Conservation (phyloP, 2,797 vertebrate genomes). For the Molossus molossus region DNA sequence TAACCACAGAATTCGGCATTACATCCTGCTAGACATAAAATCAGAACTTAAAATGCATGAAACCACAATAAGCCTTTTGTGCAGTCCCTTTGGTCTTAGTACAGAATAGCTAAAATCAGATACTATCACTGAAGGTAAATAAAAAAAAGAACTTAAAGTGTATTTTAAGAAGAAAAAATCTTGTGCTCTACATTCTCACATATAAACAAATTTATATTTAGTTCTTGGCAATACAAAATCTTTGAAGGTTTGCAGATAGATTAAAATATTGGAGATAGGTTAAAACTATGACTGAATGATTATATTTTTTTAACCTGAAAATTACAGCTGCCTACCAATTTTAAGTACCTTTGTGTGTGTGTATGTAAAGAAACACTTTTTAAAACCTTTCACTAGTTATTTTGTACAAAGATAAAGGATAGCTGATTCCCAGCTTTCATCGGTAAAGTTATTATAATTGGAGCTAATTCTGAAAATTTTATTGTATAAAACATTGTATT, state of each 20-base stretch:
- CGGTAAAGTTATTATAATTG: not conserved
- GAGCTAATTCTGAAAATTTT: slow-evolving; percentile 49
- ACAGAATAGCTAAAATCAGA: slow-evolving; percentile 78
- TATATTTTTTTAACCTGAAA: slow-evolving; percentile 61
- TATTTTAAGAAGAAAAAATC: slow-evolving; percentile 62
- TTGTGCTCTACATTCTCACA: slow-evolving; percentile 65
- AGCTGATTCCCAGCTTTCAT: slow-evolving; percentile 52
- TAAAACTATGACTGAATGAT: slow-evolving; percentile 64
- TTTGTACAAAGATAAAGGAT: slow-evolving; percentile 48
- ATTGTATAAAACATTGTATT: slow-evolving; percentile 58
- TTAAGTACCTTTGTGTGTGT: slow-evolving; percentile 50
- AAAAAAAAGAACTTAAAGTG: slow-evolving; percentile 61
- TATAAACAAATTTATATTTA: slow-evolving; percentile 71
- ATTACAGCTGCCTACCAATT: slow-evolving; percentile 53
- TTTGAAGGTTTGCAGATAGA: slow-evolving; percentile 69
- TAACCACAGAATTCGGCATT: slow-evolving; percentile 83
- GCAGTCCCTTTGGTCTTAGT: slow-evolving; percentile 63
- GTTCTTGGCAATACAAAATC: slow-evolving; percentile 62
- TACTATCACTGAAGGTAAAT: slow-evolving; percentile 76
- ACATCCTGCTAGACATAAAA: slow-evolving; percentile 83
- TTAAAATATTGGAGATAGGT: slow-evolving; percentile 51
- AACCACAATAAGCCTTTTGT: slow-evolving; percentile 77
- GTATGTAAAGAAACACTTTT: slow-evolving; percentile 4
- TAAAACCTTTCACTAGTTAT: slow-evolving; percentile 57
- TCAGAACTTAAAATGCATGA: slow-evolving; percentile 80